These are phyloP conservation scores for Bombylius major DNA, from an alignment of 2,888 invertebrate species.

Conservation along the genomic window DNA sequence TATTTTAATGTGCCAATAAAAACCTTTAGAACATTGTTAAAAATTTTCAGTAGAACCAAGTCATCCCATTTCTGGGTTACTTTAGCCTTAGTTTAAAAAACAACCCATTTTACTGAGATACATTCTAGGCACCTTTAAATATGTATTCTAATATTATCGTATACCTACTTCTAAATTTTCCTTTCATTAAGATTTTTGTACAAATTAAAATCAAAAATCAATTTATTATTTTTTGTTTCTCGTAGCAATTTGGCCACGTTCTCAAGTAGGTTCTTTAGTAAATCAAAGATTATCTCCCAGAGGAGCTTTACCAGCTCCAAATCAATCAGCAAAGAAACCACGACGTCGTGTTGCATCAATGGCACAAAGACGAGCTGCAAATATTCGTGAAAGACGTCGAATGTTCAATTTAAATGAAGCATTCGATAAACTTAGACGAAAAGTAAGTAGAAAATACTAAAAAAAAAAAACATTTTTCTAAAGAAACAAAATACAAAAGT, in stretches of 20 bases:
- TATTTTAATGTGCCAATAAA: no score
- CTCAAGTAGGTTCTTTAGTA: conserved; percentile 42
- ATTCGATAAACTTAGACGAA: conserved; percentile 81
- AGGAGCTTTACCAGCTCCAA: conserved; percentile 24
- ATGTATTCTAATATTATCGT: no score
- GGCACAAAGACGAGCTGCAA: conserved; percentile 82
- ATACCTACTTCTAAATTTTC: no score
- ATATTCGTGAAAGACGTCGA: conserved; percentile 80
- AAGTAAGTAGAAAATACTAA: conserved; percentile 40
- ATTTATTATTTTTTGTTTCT: no score
- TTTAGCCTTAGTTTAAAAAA: no score
- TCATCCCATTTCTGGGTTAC: no score
- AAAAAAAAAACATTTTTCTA: background rate
- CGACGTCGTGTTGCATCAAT: conserved; percentile 79
- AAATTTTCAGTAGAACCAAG: no score
- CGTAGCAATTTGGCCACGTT: conserved; percentile 42
- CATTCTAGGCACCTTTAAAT: no score
- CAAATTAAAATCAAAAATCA: no score
- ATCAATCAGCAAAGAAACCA: conserved; percentile 55
- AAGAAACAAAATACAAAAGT: background rate
- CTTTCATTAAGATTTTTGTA: no score
- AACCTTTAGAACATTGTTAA: no score
- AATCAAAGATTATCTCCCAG: conserved; percentile 25
- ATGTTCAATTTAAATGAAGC: conserved; percentile 96
- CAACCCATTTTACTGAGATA: no score